Conservation (phyloP, 2,113 vertebrate genomes). For the Lota lota region DNA sequence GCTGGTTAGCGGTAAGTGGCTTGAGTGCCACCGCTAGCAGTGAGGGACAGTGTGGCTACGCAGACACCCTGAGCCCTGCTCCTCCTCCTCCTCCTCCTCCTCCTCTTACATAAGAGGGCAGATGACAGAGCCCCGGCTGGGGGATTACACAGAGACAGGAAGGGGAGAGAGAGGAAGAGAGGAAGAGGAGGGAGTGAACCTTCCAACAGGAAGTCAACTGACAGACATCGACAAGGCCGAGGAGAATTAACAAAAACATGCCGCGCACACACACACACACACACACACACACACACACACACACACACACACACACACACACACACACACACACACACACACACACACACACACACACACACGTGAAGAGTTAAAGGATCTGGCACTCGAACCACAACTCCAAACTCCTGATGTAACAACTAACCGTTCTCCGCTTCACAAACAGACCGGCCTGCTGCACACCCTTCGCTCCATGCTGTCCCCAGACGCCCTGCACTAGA, state of each 20-base stretch:
- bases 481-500: too few species aligned
- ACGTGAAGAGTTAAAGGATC: too few species aligned
- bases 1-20: slow-evolving; percentile 22
- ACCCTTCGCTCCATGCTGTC: too few species aligned
- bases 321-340: slow-evolving; percentile 21
- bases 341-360: slow-evolving; percentile 12
- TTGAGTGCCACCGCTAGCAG: slow-evolving; percentile 17
- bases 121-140: slow-evolving; percentile 56
- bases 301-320: not conserved
- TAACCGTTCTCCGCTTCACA: not conserved
- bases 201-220: slow-evolving; percentile 57
- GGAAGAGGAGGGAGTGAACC: slow-evolving; percentile 31
- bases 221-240: slow-evolving; percentile 19
- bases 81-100: slow-evolving; percentile 48
- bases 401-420: not conserved
- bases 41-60: slow-evolving; percentile 18
- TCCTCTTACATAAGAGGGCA: slow-evolving; percentile 66
- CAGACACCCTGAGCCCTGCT: slow-evolving; percentile 32
- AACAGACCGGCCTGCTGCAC: not conserved
- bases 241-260: not conserved
- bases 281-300: not conserved
- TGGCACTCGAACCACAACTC: not conserved
- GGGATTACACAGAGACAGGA: slow-evolving; percentile 50
- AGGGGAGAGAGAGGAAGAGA: slow-evolving; percentile 38
- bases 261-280: not conserved